Conservation (phyloP, 2,113 vertebrate species). For the Cariama cristata region DNA sequence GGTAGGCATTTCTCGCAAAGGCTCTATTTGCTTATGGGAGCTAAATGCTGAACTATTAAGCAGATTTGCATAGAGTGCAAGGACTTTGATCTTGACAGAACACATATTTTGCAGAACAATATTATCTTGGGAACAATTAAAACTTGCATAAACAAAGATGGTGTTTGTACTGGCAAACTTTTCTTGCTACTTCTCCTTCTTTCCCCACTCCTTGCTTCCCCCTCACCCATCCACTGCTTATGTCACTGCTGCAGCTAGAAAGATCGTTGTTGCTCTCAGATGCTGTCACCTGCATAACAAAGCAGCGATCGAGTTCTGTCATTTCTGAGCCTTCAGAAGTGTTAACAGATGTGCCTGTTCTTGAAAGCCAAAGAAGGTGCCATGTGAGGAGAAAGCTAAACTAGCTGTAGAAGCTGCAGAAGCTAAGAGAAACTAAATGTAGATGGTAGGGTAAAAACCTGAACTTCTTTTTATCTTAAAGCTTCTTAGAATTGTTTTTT, state of each 20-base stretch:
- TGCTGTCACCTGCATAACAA: conserved; percentile 39
- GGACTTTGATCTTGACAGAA: conserved; percentile 30
- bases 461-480: background rate
- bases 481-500: background rate
- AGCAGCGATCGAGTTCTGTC: background rate
- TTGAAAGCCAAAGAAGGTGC: conserved; percentile 42
- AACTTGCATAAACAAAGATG: background rate
- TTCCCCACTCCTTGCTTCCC: background rate
- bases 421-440: background rate
- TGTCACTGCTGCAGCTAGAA: background rate
- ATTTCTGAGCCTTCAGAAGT: conserved; percentile 48
- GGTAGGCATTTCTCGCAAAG: background rate
- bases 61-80: background rate
- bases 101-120: background rate
- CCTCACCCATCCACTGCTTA: background rate
- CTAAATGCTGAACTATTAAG: background rate
- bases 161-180: background rate
- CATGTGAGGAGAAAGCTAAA: background rate
- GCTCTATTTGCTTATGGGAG: background rate
- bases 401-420: background rate
- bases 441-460: conserved; percentile 6
- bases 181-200: background rate
- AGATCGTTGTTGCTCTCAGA: conserved; percentile 9
- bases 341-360: conserved; percentile 49
- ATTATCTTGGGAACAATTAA: background rate